Base-by-base conservation (phyloP, 2,888 invertebrate species). In the Euproctis similis region DNA sequence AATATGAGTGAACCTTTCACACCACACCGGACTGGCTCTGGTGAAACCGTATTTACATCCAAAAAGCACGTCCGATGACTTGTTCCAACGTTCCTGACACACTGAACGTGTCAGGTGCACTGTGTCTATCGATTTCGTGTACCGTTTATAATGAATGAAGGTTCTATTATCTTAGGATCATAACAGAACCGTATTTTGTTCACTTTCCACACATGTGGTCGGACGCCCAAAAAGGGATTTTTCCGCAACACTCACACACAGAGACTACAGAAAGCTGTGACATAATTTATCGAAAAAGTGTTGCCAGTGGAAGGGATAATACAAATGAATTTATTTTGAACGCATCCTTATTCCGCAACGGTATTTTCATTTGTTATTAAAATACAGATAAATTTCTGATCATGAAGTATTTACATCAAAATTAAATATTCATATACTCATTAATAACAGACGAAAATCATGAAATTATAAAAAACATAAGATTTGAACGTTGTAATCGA, bases 141-240 rank as follows among this genome's bases (percentile, higher is more conserved):
- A 59, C 50, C 53, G 59, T 61, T 59, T 66, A 68, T 72, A 64
- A 53, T 52, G 47, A 72, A 75, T 67, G 63, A 47, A 46, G 55
- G 49, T 62, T 62, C 53, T 60, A 51, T 50, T 45, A 56, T 53
- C 63, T 61, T 65, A 61, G 75, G 78, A 67, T 77, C 76, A 78
- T 77, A 65, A 58, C 45, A 73, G 67, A 78, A 76, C 72, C 77
- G 69, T 81, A 82, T 72, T 80, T 81, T 76, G 77, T 78, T 80
- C 78, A 75, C 77, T 66, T 76, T 74, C 71, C 82, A 86, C 86
- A 87, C 88, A 88, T 88, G 88, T 88, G 88, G 87, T 87, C 84
- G 85, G 86, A 87, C 87, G 87, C 88, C 88, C 87, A 87, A 87
- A 84, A 87, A 87, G 86, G 87, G 86, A 86, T 87, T 87, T 87